phyloP scores from a whole-genome alignment of 2,888 invertebrate genomes.

The Cheilosia vulpina region DNA sequence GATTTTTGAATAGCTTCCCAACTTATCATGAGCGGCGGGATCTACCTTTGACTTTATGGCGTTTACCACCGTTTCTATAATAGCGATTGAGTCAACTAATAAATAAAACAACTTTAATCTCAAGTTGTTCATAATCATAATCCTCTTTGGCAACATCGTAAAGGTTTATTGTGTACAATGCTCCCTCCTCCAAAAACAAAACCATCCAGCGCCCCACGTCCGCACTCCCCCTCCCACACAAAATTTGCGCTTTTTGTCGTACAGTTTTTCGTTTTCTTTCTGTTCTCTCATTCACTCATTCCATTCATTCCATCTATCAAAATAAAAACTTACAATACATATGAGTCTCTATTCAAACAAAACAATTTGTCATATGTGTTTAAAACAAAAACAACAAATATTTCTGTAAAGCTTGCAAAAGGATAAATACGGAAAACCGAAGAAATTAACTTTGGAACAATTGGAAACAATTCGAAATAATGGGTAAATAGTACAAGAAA shows the following conservation, averaged over 20 bases:
- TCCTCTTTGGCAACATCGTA: background rate
- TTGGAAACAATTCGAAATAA: slow-evolving; percentile 90
- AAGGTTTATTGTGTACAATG: slow-evolving; percentile 59
- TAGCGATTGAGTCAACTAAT: no score
- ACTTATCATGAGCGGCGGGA: no score
- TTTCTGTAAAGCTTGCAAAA: slow-evolving; percentile 93
- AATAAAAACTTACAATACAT: slow-evolving; percentile 28
- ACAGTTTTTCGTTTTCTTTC: slow-evolving; percentile 56
- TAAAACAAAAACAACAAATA: slow-evolving; percentile 78
- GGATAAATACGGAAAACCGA: slow-evolving; percentile 93
- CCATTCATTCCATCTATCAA: slow-evolving; percentile 13
- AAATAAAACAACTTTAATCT: no score
- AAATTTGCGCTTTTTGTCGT: slow-evolving; percentile 54
- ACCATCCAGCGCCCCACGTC: background rate
- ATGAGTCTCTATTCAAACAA: slow-evolving; percentile 61
- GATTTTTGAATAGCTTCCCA: no score
- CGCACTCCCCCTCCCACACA: background rate
- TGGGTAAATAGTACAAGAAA: slow-evolving; percentile 87
- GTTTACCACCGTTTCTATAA: no score
- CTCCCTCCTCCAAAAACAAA: background rate
- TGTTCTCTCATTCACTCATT: slow-evolving; percentile 42
- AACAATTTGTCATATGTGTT: slow-evolving; percentile 62
- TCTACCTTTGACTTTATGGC: no score
- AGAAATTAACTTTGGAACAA: slow-evolving; percentile 90
- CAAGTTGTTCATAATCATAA: no score